Evolutionary conservation across 2,113 vertebrate species (phyloP), one percentile per base, ranked within the genome.

Genomic region (Pycnonotus jocosus): DNA sequence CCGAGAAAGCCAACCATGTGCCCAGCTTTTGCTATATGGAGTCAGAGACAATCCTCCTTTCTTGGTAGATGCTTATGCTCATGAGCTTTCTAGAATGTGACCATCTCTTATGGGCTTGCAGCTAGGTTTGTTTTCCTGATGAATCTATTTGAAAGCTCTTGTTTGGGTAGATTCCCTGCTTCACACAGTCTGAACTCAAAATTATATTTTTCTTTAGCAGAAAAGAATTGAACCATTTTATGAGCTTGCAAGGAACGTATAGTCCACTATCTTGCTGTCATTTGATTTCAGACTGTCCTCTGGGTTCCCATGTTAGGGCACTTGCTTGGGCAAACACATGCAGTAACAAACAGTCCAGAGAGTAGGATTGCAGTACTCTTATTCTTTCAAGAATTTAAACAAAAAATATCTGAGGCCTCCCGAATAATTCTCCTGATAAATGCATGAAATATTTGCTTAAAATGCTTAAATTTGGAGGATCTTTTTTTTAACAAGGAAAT

Each of bases 211-310:
- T 47, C 7, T 72, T 76, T 18, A 48, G 42, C 19, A 69, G 62
- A 50, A 85, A 62, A 81, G 82, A 53, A 37, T 44, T 10, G 15
- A 45, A 12, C 12, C 18, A 20, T 72, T 82, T 65, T 2, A 11
- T 3, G 6, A 71, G n/a, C 37, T 27, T 82, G 11, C 11, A 28
- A 42, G 35, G 31, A 72, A 20, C 1, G 0, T 33, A 16, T 24
- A 4, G 2, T 38, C 21, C 0, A 0, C 16, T 14, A 6, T 57
- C 62, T 33, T n/a, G 13, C 17, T 40, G 18, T 15, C 2, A 3
- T 31, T 91, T 76, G 61, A 11, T 61, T 94, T 78, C 51, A 71
- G 44, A 17, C 31, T 27, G 28, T 70, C 27, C 35, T 50, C 35
- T 60, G 44, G 12, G 27, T 31, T 89, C 51, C 58, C 28, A 2